A percentile compares a stretch with the other conserved stretches of the same genome.
These are phyloP conservation scores for Bombus confusus DNA, from an alignment of 1,140 invertebrate genomes.

Conservation along the genomic window DNA sequence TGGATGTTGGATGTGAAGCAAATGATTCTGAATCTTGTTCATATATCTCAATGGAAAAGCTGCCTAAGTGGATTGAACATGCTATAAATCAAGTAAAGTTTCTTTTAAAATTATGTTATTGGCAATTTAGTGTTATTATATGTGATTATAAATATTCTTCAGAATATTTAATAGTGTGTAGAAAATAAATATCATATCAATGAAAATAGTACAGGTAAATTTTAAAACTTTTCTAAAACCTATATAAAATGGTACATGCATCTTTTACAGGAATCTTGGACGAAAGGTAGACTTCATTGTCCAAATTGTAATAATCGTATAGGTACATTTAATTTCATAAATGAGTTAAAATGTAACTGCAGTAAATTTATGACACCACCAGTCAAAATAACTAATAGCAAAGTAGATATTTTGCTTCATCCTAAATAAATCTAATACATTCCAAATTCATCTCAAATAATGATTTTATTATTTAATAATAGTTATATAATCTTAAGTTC, in stretches of 20 bases:
- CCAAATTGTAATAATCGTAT: conserved; percentile 75
- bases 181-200: conserved; percentile 8
- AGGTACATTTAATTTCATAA: conserved; percentile 78
- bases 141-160: conserved; percentile 12
- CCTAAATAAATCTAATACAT: conserved; percentile 16
- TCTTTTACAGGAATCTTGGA: conserved; percentile 76
- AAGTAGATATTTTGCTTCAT: conserved; percentile 69
- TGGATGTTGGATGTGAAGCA: conserved; percentile 65
- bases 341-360: conserved; percentile 73
- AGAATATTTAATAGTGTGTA: neutral
- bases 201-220: conserved; percentile 19
- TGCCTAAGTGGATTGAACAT: conserved; percentile 75
- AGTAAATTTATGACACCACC: conserved; percentile 70
- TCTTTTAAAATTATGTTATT: conserved; percentile 17
- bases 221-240: neutral
- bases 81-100: conserved; percentile 69
- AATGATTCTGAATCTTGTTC: conserved; percentile 71
- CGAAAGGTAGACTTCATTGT: conserved; percentile 77
- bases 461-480: neutral
- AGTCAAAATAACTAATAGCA: conserved; percentile 75
- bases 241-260: neutral
- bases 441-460: neutral
- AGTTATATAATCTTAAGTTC: neutral
- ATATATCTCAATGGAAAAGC: conserved; percentile 71
- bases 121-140: neutral